phyloP scores from a whole-genome alignment of 1,140 invertebrate species.

The Drosophila pruinosa region DNA sequence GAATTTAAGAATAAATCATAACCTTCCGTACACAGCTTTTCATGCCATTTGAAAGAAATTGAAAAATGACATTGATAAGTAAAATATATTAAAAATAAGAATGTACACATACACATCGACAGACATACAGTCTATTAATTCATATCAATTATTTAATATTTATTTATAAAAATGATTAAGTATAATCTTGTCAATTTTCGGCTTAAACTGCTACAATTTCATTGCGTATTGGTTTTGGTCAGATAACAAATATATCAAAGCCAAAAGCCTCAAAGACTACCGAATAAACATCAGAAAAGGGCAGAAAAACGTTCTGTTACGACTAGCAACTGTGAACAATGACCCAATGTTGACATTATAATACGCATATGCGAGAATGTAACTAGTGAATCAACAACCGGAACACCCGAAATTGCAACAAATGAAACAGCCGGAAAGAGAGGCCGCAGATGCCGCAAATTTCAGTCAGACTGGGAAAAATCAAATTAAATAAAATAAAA shows the following conservation, averaged over 20 bases:
- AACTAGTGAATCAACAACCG: constrained; percentile 63
- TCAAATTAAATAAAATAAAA: too few relatives aligned
- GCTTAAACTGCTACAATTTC: constrained; percentile 62
- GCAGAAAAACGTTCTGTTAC: constrained; percentile 20
- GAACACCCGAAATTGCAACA: constrained; percentile 20
- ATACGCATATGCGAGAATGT: constrained; percentile 63
- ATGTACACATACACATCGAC: too few relatives aligned
- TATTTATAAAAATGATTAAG: constrained; percentile 10
- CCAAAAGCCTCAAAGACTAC: constrained; percentile 58
- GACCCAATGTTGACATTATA: constrained; percentile 77
- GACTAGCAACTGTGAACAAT: constrained; percentile 66
- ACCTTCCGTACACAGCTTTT: not conserved
- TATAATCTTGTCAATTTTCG: constrained; percentile 37
- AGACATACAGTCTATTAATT: not conserved
- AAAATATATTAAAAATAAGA: not conserved
- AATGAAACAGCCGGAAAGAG: constrained; percentile 44
- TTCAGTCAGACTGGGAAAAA: constrained; percentile 63
- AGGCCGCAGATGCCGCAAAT: constrained; percentile 77
- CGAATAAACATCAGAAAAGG: constrained; percentile 11
- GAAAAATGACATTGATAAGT: not conserved
- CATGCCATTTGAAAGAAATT: not conserved
- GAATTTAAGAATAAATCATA: not conserved
- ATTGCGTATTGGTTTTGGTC: constrained; percentile 68
- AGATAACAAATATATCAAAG: constrained; percentile 76
- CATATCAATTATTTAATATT: constrained; percentile 3